A percentile compares a stretch with the other conserved stretches of the same genome.
Conservation (phyloP, 2,113 vertebrate species). For the Narcine bancroftii region DNA sequence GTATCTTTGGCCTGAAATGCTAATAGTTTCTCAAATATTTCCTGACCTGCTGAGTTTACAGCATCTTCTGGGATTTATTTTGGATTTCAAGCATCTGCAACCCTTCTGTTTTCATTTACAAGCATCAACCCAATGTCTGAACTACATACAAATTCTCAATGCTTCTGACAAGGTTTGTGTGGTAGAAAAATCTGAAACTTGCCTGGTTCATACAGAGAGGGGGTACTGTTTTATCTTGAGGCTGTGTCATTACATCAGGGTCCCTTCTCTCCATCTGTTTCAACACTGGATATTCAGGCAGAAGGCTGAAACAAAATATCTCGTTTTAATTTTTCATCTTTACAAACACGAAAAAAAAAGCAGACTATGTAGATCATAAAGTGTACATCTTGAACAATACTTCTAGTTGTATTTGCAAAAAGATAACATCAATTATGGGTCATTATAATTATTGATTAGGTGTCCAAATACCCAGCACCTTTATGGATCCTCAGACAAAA, state of each 20-base stretch:
- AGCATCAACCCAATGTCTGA: too few species aligned
- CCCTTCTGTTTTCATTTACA: too few species aligned
- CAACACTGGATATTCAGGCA: conserved; percentile 28
- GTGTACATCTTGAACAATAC: neutral
- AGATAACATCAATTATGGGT: neutral
- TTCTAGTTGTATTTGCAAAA: neutral
- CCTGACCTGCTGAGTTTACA: too few species aligned
- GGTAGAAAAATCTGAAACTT: neutral
- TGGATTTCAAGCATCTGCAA: too few species aligned
- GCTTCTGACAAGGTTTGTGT: neutral
- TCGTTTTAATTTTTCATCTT: neutral
- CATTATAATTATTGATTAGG: too few species aligned
- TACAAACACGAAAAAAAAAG: neutral
- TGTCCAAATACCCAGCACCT: neutral
- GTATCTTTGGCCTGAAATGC: too few species aligned
- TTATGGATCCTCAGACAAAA: neutral
- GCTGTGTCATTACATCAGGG: conserved; percentile 8
- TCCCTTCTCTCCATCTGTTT: conserved; percentile 31
- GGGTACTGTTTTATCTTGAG: conserved; percentile 22
- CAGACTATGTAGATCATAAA: neutral
- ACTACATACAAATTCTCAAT: neutral
- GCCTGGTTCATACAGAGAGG: conserved; percentile 35
- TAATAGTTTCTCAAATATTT: too few species aligned
- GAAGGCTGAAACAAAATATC: neutral
- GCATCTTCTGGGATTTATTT: too few species aligned